Base-by-base conservation (phyloP, 2,888 invertebrate species). In the Opisthograptis luteolata region DNA sequence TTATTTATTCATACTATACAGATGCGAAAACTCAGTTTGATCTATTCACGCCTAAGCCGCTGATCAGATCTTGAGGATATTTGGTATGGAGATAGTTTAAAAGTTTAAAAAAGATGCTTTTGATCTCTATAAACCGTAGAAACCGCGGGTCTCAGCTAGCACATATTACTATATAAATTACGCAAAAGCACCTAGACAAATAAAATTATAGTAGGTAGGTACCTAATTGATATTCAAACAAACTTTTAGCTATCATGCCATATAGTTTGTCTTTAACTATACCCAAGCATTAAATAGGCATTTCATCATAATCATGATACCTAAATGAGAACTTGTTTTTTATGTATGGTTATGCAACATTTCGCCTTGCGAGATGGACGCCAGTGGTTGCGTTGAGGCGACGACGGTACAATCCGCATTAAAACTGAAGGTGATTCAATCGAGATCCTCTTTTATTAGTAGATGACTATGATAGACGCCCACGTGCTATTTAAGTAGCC, bases 381-480 rank as follows among this genome's bases (percentile, higher is more conserved):
- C 59, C 31, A 41, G 57, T 47, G 43, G 47, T 56, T 62, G 55
- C 57, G 63, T 57, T 45, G 55, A 52, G 63, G 58, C 45, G n/a
- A 62, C 62, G 57, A 60, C 61, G 62, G 60, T 71, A n/a, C n/a
- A n/a, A n/a, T n/a, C n/a, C n/a, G n/a, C n/a, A 71, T 75, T 73
- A 74, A 69, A 66, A 72, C 62, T 70, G 70, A 73, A 79, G 77
- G 74, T 79, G 79, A 83, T 78, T 76, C 76, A 79, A 68, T 34
- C 37, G 34, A 34, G 39, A 9, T 77, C 75, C 73, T 79, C 78
- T 75, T 79, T 72, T 80, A 80, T 81, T 79, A 79, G 76, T 69
- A 66, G 76, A 78, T 81, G 81, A 82, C 81, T 81, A 69, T 75
- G 75, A 74, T 62, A 62, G 53, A 64, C 73, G 61, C 84, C 84